Conservation (phyloP, 1,140 invertebrate species). For the Palaemon carinicauda region DNA sequence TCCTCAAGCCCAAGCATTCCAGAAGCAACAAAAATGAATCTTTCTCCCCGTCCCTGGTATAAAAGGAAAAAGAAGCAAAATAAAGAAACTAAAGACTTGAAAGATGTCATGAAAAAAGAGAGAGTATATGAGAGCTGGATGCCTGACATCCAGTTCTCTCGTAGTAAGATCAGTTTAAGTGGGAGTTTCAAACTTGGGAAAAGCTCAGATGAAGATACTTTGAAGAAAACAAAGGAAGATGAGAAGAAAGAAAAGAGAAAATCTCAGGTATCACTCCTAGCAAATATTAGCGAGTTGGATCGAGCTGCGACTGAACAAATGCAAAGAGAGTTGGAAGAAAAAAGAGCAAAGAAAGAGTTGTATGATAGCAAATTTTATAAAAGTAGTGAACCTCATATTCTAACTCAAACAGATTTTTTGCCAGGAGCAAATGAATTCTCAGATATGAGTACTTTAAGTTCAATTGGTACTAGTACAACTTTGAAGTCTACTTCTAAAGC, state of each 20-base stretch:
- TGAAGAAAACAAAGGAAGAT: slow-evolving; percentile 25
- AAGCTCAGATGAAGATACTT: neutral
- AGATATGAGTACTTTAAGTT: slow-evolving; percentile 11
- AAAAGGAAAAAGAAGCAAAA: slow-evolving; percentile 41
- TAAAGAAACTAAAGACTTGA: slow-evolving; percentile 17
- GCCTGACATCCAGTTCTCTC: slow-evolving; percentile 47
- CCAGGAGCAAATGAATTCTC: slow-evolving; percentile 17
- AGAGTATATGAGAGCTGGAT: slow-evolving; percentile 46
- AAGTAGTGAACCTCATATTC: slow-evolving; percentile 48
- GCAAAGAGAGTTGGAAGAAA: slow-evolving; percentile 68
- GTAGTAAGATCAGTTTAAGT: slow-evolving; percentile 20
- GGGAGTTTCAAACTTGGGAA: slow-evolving; percentile 20
- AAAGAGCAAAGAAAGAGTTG: slow-evolving; percentile 63
- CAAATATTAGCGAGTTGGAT: slow-evolving; percentile 82
- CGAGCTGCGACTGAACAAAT: slow-evolving; percentile 80
- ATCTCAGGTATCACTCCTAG: slow-evolving; percentile 74
- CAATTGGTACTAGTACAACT: slow-evolving; percentile 14
- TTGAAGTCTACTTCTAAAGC: neutral
- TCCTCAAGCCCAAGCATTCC: slow-evolving; percentile 27
- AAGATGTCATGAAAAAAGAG: slow-evolving; percentile 7
- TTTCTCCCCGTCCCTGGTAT: slow-evolving; percentile 50
- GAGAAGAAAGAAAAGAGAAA: slow-evolving; percentile 66
- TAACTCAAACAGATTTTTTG: slow-evolving; percentile 47
- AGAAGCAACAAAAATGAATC: slow-evolving; percentile 34
- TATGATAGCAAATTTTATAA: slow-evolving; percentile 61